Conservation (phyloP, 2,888 invertebrate species). For the Megalurothrips usitatus region DNA sequence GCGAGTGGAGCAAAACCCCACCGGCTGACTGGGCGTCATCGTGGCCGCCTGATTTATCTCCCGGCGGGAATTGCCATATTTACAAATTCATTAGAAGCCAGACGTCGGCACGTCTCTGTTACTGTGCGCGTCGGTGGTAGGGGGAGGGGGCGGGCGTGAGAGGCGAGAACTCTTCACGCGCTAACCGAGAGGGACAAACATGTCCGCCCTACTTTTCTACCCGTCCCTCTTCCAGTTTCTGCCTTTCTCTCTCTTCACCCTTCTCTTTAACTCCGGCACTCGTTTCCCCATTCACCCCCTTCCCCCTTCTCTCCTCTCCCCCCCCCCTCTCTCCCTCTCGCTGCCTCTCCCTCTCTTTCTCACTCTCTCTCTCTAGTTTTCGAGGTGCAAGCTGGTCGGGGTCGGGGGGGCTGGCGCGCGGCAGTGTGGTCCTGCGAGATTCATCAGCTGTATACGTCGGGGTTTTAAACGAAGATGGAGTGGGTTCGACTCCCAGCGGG, state of each 20-base stretch:
- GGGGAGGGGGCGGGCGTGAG: neutral
- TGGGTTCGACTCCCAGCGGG: conserved; percentile 15
- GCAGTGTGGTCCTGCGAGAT: conserved; percentile 23
- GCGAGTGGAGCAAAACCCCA: too few species aligned
- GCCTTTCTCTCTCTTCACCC: neutral
- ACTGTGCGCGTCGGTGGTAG: neutral
- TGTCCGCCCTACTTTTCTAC: neutral
- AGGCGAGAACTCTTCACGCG: neutral
- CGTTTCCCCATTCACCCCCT: neutral
- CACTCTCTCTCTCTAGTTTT: neutral
- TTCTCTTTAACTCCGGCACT: neutral
- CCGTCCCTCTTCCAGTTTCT: neutral
- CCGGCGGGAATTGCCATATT: neutral
- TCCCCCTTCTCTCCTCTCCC: neutral
- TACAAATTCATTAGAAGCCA: neutral
- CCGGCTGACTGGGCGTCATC: neutral
- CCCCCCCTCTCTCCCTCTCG: too few species aligned
- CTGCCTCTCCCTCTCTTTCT: neutral
- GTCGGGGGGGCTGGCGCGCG: neutral
- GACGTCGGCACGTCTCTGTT: neutral
- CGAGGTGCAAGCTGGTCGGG: neutral
- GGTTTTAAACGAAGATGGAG: conserved; percentile 25
- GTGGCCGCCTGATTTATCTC: neutral
- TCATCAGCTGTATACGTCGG: conserved; percentile 19
- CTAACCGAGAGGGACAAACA: neutral